Evolutionary conservation across 2,888 invertebrate species (phyloP), one percentile per base, ranked within the genome.

Genomic region (Leptinotarsa peninsularis): DNA sequence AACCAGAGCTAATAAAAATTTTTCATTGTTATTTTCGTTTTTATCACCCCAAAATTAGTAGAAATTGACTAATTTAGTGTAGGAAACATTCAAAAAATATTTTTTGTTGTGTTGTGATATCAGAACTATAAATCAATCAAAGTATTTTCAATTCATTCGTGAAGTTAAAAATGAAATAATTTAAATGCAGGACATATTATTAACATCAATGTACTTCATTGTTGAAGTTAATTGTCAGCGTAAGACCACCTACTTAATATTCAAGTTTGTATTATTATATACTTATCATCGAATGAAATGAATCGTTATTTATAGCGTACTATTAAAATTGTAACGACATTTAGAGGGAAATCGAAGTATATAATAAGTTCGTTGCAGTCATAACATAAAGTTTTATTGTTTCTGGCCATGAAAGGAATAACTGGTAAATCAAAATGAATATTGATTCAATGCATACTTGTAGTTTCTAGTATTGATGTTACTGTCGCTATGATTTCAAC

Each of bases 191-290:
- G 18, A n/a, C 18, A 54, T 18, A 18, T 54, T 18, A 10, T 0
- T 18, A 54, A 54, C 54, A 54, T 54, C 18, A 54, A 18, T 54
- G 18, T n/a, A 18, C 10, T 18, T 54, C 18, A 54, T 54, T 54
- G 54, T 18, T 54, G 18, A 54, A 18, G 54, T 7, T 54, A 18
- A 54, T 54, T 54, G 54, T 54, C 54, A 54, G 18, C 54, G 54
- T 54, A n/a, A 54, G 54, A 54, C 54, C 54, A 54, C 54, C 54
- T 18, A 18, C 18, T 54, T n/a, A 54, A 54, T 54, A 54, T 54
- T 54, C 54, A 54, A 54, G 54, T 18, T 54, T 54, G 54, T 54
- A 54, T 54, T 54, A 54, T 18, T 54, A 43, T 43, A 43, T 54
- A 54, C 54, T 54, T 54, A 54, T 54, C 54, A 54, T 54, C 54